Percentiles rank a stretch among this genome's conserved stretches.
phyloP scores from a whole-genome alignment of 2,888 invertebrate genomes.

The Patella caerulea region DNA sequence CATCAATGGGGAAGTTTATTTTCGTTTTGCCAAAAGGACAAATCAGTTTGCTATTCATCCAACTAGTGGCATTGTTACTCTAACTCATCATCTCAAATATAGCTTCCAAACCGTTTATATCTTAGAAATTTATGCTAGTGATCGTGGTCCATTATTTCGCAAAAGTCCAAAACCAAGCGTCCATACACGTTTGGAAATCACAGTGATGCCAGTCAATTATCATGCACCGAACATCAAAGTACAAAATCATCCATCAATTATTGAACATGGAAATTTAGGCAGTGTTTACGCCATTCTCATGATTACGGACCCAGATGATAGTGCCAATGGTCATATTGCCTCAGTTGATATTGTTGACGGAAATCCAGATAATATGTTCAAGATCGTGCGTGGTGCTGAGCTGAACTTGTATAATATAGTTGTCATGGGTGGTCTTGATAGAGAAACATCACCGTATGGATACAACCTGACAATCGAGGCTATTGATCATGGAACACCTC shows the following conservation, averaged over 20 bases:
- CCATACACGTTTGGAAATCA: constrained; percentile 78
- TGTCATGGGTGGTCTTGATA: constrained; percentile 82
- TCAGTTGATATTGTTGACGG: constrained; percentile 82
- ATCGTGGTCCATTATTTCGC: constrained; percentile 79
- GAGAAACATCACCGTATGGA: constrained; percentile 84
- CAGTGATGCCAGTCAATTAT: constrained; percentile 82
- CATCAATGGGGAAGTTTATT: constrained; percentile 96
- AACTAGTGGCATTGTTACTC: constrained; percentile 87
- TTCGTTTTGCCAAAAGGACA: constrained; percentile 86
- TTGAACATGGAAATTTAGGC: constrained; percentile 84
- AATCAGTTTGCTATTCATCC: constrained; percentile 89
- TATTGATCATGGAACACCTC: constrained; percentile 81
- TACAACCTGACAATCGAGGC: constrained; percentile 91
- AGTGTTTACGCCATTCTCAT: constrained; percentile 88
- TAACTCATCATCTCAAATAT: constrained; percentile 83
- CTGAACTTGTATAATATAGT: constrained; percentile 79
- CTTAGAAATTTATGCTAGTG: constrained; percentile 86
- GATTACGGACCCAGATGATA: constrained; percentile 86
- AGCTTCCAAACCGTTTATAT: constrained; percentile 81
- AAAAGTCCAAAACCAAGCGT: constrained; percentile 74
- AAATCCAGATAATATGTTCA: constrained; percentile 90
- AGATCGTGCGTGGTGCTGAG: constrained; percentile 73
- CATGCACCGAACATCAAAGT: constrained; percentile 88
- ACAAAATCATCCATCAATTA: constrained; percentile 81
- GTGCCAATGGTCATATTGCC: constrained; percentile 85